Base-by-base conservation (phyloP, 2,113 vertebrate genomes). In the Muntiacus muntjak region DNA sequence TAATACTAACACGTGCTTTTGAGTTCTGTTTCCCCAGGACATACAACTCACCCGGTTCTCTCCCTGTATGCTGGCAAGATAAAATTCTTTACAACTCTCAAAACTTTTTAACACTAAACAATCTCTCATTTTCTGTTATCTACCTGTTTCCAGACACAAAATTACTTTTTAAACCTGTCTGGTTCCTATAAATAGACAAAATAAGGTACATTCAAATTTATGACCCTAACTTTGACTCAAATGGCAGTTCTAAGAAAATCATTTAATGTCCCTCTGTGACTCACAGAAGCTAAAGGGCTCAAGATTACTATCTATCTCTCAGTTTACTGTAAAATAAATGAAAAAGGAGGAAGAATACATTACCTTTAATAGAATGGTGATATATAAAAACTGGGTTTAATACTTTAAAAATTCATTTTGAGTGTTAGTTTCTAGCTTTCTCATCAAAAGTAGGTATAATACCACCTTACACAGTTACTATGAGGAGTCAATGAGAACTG, bases 121-220 rank as follows among this genome's bases (percentile, higher is more conserved):
- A 87, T 95, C 30, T 26, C 62, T 93, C 57, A 76, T 87, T 54
- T 97, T 96, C n/a, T 83, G 3, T 79, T 89, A 89, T 89, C 50
- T 95, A 97, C 23, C 78, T 96, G 62, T 87, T 96, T 96, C 79
- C 47, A 90, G 84, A 28, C 17, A 95, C 17, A 97, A 71, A 97
- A 54, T 74, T 50, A 95, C 52, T 89, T 96, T 85, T 93, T 91
- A 96, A 89, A 93, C 28, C 5, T 90, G 13, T 87, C 54, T 94
- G 64, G 23, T 95, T 93, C 9, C 54, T 82, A 84, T 64, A 82
- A 95, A 91, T 17, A 95, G 7, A 86, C 16, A 92, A 90, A 96
- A 95, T 87, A 97, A 91, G 4, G n/a, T 83, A 92, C 93, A 94
- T 55, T 92, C 47, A 95, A 78, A 97, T 85, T 96, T 86, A 95